Evolutionary conservation across 2,797 vertebrate genomes (phyloP).

Genomic region (Sebastes oblongus): DNA sequence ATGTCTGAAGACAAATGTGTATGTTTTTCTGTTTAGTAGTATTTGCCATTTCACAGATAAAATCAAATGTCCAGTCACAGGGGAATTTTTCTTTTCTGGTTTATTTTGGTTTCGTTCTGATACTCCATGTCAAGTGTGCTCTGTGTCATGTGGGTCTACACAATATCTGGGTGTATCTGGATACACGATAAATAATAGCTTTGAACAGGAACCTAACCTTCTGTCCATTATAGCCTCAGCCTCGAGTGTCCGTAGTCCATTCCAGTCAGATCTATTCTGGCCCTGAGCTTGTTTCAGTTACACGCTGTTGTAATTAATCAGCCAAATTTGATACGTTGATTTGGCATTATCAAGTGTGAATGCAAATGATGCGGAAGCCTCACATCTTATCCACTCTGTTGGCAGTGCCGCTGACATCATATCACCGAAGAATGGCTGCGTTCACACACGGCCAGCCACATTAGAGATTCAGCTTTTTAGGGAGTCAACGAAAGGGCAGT

Average conservation of each 20-base stretch:
- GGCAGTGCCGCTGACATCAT: slow-evolving; percentile 5
- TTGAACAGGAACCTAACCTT: background rate
- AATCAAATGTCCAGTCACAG: slow-evolving; percentile 32
- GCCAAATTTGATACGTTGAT: slow-evolving; percentile 14
- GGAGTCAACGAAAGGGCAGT: slow-evolving; percentile 38
- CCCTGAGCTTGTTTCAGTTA: background rate
- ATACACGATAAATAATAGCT: background rate
- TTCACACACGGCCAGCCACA: slow-evolving; percentile 16
- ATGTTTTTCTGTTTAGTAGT: slow-evolving; percentile 9
- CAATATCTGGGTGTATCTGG: slow-evolving; percentile 6
- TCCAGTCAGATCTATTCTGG: background rate
- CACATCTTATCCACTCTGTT: background rate
- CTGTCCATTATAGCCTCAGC: background rate
- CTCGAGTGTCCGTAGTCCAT: background rate
- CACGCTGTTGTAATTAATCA: slow-evolving; percentile 11
- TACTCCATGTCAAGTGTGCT: slow-evolving; percentile 8
- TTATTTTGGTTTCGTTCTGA: slow-evolving; percentile 24
- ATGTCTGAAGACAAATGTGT: background rate
- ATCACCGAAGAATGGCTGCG: slow-evolving; percentile 4
- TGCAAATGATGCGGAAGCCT: background rate
- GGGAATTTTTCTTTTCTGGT: slow-evolving; percentile 15
- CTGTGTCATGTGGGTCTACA: background rate
- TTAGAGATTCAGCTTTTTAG: slow-evolving; percentile 36
- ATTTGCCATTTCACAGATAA: slow-evolving; percentile 9
- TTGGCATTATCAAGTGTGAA: background rate